Base-by-base conservation (phyloP, 2,797 vertebrate genomes). In the Sternotherus odoratus region DNA sequence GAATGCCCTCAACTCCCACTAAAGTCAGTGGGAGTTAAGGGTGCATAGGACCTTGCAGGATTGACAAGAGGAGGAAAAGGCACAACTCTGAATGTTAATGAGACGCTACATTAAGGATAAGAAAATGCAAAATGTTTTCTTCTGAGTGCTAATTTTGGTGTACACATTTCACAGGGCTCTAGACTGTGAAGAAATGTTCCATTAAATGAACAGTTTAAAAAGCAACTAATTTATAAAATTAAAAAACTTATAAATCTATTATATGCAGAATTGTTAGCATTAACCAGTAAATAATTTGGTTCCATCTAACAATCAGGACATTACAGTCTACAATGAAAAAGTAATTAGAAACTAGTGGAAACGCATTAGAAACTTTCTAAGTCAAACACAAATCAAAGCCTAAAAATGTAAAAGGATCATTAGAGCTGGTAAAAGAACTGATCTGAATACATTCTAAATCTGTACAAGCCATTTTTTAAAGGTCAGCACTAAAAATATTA, bases 131-230 rank as follows among this genome's bases (percentile, higher is more conserved):
- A 90, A 50, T 26, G n/a, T 82, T 91, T 92, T 94, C 43, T 92
- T 95, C 89, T 96, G 92, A 94, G 92, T 94, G 46, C 24, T 95
- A 80, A 91, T 94, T 36, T 82, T 92, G 43, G 91, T 96, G 57
- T 19, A 74, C 94, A 90, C 85, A 82, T 92, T 95, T 90, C 43
- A 60, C 83, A 48, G 88, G 81, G 75, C 66, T 95, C 96, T 75
- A 94, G 85, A 95, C 89, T 95, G 72, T 87, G 43, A 96, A 97
- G 53, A 95, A 95, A 92, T 92, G 54, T 85, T 96, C 49, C 77
- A 94, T 95, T 97, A 94, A 95, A 81, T 48, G 10, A 97, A 92
- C 66, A 83, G 19, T 83, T 91, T 50, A 63, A 85, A 82, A 89
- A 89, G 87, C 89, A 79, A 6, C 46, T 87, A 80, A 5, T 79